Base-by-base conservation (phyloP, 2,797 vertebrate species). In the Lacerta agilis region DNA sequence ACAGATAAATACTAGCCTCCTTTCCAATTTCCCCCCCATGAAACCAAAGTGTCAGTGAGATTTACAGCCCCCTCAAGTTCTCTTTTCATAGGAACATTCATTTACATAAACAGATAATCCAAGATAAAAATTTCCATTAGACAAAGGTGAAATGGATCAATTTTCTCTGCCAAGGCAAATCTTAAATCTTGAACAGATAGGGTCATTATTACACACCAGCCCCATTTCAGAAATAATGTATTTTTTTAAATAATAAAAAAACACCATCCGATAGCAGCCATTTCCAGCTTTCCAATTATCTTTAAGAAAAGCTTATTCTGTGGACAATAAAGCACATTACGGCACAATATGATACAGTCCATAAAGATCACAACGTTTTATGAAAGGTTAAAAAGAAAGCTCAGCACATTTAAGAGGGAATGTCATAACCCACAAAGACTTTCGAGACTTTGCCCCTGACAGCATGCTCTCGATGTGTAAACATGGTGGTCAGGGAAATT, bases 241-340 rank as follows among this genome's bases (percentile, higher is more conserved):
- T 66, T 83, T 98, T 99, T 97, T 64, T 29, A n/a, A n/a, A n/a
- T n/a, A n/a, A n/a, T n/a, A 92, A 96, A 98, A 49, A 49, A 13
- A 98, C 98, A 97, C 97, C 98, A 96, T 96, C 97, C 98, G 98
- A 98, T 98, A 98, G 98, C 98, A 97, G 98, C 97, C 98, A 98
- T 98, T 99, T 98, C 97, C 98, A 98, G 98, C 97, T 99, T 99
- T 99, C 98, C 99, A 99, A 99, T 99, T 99, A 99, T 98, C 98
- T 99, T 99, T 98, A 99, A 99, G 99, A 99, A 99, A 99, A 99
- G 98, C 99, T 99, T 99, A 99, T 99, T 99, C 98, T 99, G 98
- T 99, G 99, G 98, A 99, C 98, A 99, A 99, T 99, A 99, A 99
- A 99, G 98, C 98, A 99, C 98, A 99, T 99, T 99, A 99, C 97